phyloP scores from a whole-genome alignment of 2,797 vertebrate species.

The Notolabrus celidotus region DNA sequence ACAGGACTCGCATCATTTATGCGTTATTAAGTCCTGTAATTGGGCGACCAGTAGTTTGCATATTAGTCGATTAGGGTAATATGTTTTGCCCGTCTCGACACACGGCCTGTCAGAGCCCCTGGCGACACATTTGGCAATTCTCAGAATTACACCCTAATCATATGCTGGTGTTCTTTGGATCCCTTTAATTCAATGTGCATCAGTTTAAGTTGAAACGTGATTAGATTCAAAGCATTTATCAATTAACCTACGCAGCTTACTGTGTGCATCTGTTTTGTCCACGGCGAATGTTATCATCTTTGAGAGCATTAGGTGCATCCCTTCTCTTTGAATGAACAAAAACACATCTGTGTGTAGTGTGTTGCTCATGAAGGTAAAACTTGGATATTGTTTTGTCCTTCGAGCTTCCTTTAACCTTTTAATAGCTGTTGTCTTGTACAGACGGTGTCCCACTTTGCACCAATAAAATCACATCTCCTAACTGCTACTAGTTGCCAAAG shows the following conservation, averaged over 20 bases:
- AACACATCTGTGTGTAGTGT: not conserved
- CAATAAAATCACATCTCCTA: conserved; percentile 65
- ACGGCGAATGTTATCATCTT: not conserved
- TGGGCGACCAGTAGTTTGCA: conserved; percentile 98
- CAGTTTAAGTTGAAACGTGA: conserved; percentile 54
- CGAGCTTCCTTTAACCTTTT: conserved; percentile 51
- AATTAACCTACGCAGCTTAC: conserved; percentile 45
- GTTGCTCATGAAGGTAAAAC: no score
- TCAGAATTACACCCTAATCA: conserved; percentile 96
- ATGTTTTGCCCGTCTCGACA: conserved; percentile 94
- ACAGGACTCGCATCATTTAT: conserved; percentile 96
- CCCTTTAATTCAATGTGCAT: conserved; percentile 87
- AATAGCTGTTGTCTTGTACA: conserved; percentile 48
- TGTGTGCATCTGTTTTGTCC: not conserved
- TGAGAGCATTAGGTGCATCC: conserved; percentile 1
- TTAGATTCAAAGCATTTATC: conserved; percentile 61
- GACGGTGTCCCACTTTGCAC: conserved; percentile 65
- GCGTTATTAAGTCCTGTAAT: conserved; percentile 98
- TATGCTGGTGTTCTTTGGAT: conserved; percentile 92
- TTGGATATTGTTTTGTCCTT: conserved; percentile 7
- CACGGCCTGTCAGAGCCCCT: conserved; percentile 92
- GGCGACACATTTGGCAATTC: conserved; percentile 94
- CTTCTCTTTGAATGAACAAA: conserved; percentile 10
- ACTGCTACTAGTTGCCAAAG: conserved; percentile 67
- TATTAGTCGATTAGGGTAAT: conserved; percentile 99